Evolutionary conservation across 2,113 vertebrate species (phyloP).

Genomic region (Mastomys coucha): DNA sequence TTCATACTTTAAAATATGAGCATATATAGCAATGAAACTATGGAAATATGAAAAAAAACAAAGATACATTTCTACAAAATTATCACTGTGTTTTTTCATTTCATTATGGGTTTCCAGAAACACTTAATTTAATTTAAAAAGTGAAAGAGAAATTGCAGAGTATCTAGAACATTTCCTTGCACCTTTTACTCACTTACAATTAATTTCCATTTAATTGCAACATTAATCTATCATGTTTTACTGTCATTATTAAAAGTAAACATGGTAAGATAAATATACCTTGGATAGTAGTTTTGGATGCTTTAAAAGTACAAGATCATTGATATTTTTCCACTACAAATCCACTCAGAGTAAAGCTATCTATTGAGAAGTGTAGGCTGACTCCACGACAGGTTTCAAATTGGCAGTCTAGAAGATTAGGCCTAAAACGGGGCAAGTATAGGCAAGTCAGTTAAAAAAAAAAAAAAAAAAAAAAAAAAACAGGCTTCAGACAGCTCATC

Average conservation of each 20-base stretch:
- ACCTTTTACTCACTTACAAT: neutral
- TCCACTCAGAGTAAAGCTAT: neutral
- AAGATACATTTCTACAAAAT: neutral
- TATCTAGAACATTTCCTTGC: neutral
- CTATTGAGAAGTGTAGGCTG: too few species aligned
- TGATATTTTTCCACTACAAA: neutral
- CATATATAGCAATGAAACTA: neutral
- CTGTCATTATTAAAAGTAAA: too few species aligned
- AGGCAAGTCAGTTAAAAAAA: too few species aligned
- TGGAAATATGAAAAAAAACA: neutral
- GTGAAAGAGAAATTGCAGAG: neutral
- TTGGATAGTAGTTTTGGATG: neutral
- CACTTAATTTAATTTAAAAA: neutral
- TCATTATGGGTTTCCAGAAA: neutral
- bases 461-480: too few species aligned
- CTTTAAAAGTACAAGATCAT: neutral
- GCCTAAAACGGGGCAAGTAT: too few species aligned
- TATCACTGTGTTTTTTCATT: neutral
- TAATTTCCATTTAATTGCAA: neutral
- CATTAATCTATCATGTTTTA: neutral
- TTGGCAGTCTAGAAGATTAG: too few species aligned
- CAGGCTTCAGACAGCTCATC: too few species aligned
- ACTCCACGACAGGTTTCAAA: too few species aligned
- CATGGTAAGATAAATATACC: neutral
- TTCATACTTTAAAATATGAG: neutral